Evolutionary conservation across 2,113 vertebrate species (phyloP).

Genomic region (Stigmatopora nigra): DNA sequence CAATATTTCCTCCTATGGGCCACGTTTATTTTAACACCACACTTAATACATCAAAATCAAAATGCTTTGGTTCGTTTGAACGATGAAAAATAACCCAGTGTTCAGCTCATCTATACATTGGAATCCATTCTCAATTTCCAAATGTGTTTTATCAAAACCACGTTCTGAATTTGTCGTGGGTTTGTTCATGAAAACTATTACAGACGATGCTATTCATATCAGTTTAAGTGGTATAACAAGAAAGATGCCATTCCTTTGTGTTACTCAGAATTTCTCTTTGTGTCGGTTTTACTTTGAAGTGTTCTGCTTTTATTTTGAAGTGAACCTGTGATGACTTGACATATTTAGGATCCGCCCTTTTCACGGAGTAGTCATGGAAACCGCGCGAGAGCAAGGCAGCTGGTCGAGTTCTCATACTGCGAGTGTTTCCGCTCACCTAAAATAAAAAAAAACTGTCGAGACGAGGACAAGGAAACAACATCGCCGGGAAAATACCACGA

Average conservation of each 20-base stretch:
- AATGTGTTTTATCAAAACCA: no score
- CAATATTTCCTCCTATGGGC: no score
- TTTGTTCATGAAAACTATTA: no score
- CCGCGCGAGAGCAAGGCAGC: conserved; percentile 63
- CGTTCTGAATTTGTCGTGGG: no score
- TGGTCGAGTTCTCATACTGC: conserved; percentile 43
- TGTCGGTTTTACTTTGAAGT: conserved; percentile 47
- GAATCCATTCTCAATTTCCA: no score
- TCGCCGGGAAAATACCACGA: conserved; percentile 10
- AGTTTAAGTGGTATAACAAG: not conserved
- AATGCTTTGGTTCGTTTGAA: not conserved
- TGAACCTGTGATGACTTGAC: conserved; percentile 10
- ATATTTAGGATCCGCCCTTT: conserved; percentile 42
- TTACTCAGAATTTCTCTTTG: not conserved
- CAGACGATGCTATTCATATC: no score
- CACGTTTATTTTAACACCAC: no score
- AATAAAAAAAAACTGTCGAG: conserved; percentile 41
- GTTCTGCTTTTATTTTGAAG: conserved; percentile 48
- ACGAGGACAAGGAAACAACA: conserved; percentile 24
- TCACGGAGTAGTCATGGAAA: conserved; percentile 64
- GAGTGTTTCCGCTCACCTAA: conserved; percentile 58
- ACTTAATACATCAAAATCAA: no score
- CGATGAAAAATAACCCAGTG: not conserved
- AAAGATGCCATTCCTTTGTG: not conserved
- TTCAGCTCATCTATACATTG: no score